Base-by-base conservation (phyloP, 2,113 vertebrate species). In the Oceanodroma tethys region DNA sequence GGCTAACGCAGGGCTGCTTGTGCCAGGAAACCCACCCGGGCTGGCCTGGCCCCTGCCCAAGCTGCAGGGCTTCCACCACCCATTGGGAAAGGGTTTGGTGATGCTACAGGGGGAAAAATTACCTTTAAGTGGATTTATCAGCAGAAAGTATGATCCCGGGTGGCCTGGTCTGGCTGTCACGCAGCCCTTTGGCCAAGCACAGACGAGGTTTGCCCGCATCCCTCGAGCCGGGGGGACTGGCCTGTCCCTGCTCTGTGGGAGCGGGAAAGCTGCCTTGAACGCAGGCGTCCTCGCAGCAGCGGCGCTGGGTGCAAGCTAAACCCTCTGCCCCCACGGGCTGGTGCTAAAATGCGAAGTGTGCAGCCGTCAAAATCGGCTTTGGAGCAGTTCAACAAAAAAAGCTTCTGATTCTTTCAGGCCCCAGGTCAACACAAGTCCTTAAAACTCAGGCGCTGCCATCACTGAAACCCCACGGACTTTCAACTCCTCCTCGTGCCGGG, bases 1-100 rank as follows among this genome's bases (percentile, higher is more conserved):
- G 86, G 72, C 72, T 93, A 85, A 84, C 2, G 27, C 65, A 25
- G 58, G 56, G 68, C 90, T 80, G 73, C 70, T 72, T 11, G 26
- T 71, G 92, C 68, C 80, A 93, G 92, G 82, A 93, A 96, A 96
- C 88, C 82, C 94, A 80, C 82, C n/a, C 16, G 0, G 42, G 90
- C 73, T 95, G 5, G 2, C 89, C 70, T 17, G 0, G 78, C 25
- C 26, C 50, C 83, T 78, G 79, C 59, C 75, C 80, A 22, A 62
- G 47, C 86, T 55, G 80, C 80, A 58, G 81, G 70, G 90, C 82
- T 96, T 82, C 74, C 82, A 90, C 65, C 43, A n/a, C 32, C 80
- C 58, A 79, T 56, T 1, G 11, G 83, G 58, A 88, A 83, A 88
- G 30, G 45, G 32, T 45, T 91, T 10, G 1, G 48, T 66, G 62